Base-by-base conservation (phyloP, 2,888 invertebrate species). In the Hydraecia micacea region DNA sequence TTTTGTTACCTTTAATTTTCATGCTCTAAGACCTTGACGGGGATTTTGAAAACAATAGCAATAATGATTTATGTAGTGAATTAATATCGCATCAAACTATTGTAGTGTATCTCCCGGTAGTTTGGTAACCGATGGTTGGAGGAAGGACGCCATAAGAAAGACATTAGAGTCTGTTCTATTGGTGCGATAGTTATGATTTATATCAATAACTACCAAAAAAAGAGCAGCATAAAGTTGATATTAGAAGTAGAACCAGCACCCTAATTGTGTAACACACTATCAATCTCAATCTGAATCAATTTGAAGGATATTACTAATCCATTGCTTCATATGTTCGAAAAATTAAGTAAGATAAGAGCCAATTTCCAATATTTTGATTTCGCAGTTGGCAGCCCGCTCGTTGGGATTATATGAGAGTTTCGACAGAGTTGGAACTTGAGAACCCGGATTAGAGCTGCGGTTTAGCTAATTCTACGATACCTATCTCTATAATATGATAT, bases 1-100 rank as follows among this genome's bases (percentile, higher is more conserved):
- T 52, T 39, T 75, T 73, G 11, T 28, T 25, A 18, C 39, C 46
- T n/a, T 39, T n/a, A 72, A 78, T 58, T 70, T 79, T 58, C 8
- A 49, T 58, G 18, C 36, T 25, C 0, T 0, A 3, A 32, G 4
- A 28, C 70, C 73, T 77, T 74, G 82, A 67, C 77, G 77, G 58
- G 77, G 58, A 71, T 77, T 71, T 73, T 62, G 36, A 67, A 67
- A 52, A 79, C 60, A 67, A 79, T 73, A 79, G 66, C 42, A 21
- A 28, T 67, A 42, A 73, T 46, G 52, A 73, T 73, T 79, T 52
- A 46, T 79, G 39, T 21, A 18, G 60, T 49, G 79, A 66, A 66
- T 79, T 60, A 66, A 72, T 72, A 79, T 79, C 72, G 32, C 80
- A 79, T 67, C 15, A 62, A 79, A 52, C 80, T 80, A 46, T 42